phyloP scores from a whole-genome alignment of 2,888 invertebrate species.

The Marronus borbonicus region DNA sequence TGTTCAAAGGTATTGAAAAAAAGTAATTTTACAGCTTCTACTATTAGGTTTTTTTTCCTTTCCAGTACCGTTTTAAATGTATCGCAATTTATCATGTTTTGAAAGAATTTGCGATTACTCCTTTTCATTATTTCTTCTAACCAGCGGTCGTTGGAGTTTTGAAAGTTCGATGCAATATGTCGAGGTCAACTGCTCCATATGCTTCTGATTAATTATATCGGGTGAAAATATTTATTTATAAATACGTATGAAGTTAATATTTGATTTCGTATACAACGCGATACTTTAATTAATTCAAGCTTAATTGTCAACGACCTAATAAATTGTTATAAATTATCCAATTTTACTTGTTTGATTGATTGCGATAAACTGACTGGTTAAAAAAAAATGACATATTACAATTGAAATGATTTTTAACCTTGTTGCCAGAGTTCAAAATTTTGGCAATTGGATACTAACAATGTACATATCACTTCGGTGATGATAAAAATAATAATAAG shows the following conservation, averaged over 20 bases:
- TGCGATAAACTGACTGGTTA: not conserved
- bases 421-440: too few species aligned
- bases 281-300: slow-evolving; percentile 18
- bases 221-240: not conserved
- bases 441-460: too few species aligned
- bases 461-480: too few species aligned
- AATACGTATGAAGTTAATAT: slow-evolving; percentile 16
- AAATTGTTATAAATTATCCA: not conserved
- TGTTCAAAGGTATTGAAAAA: slow-evolving; percentile 4
- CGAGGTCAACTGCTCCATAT: slow-evolving; percentile 40
- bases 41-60: slow-evolving; percentile 6
- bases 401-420: too few species aligned
- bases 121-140: slow-evolving; percentile 35
- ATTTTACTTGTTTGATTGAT: slow-evolving; percentile 1
- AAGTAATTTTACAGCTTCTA: slow-evolving; percentile 13
- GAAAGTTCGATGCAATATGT: slow-evolving; percentile 45
- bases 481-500: too few species aligned
- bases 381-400: too few species aligned
- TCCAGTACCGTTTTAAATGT: not conserved
- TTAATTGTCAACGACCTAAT: slow-evolving; percentile 5
- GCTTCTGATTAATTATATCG: slow-evolving; percentile 39
- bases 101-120: slow-evolving; percentile 3
- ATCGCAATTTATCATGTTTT: slow-evolving; percentile 12
- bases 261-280: not conserved
- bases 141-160: slow-evolving; percentile 5